phyloP scores from a whole-genome alignment of 2,113 vertebrate genomes.

The Festucalex cinctus region DNA sequence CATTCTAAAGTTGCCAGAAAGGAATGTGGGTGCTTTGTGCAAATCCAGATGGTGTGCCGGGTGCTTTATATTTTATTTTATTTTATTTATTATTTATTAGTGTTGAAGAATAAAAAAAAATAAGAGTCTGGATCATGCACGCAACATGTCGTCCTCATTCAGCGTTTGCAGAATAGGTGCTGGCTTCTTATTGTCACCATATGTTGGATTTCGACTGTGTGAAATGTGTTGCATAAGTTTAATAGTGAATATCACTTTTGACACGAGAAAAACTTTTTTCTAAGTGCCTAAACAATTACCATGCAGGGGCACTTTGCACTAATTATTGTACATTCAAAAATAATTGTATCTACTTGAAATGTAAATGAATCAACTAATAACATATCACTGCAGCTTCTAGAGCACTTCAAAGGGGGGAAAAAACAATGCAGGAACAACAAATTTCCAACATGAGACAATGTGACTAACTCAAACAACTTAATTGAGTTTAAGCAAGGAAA shows the following conservation, averaged over 20 bases:
- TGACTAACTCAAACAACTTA: neutral
- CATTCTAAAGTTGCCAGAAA: constrained; percentile 3
- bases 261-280: neutral
- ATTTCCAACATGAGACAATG: neutral
- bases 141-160: constrained; percentile 14
- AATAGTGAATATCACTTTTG: neutral
- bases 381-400: neutral
- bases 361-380: neutral
- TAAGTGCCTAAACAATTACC: neutral
- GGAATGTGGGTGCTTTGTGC: constrained; percentile 2
- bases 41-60: constrained; percentile 20
- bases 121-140: neutral
- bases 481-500: neutral
- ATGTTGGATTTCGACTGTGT: constrained; percentile 7
- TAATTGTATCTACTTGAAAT: neutral
- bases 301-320: too few species aligned
- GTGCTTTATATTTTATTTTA: neutral
- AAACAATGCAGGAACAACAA: neutral
- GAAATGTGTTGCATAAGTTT: neutral
- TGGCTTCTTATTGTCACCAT: constrained; percentile 10
- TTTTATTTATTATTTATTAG: neutral
- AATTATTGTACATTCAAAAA: neutral
- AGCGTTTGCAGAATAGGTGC: constrained; percentile 16
- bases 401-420: neutral
- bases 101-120: neutral